These are phyloP conservation scores for Drosophila lutescens DNA, from an alignment of 2,888 invertebrate genomes.

Conservation along the genomic window DNA sequence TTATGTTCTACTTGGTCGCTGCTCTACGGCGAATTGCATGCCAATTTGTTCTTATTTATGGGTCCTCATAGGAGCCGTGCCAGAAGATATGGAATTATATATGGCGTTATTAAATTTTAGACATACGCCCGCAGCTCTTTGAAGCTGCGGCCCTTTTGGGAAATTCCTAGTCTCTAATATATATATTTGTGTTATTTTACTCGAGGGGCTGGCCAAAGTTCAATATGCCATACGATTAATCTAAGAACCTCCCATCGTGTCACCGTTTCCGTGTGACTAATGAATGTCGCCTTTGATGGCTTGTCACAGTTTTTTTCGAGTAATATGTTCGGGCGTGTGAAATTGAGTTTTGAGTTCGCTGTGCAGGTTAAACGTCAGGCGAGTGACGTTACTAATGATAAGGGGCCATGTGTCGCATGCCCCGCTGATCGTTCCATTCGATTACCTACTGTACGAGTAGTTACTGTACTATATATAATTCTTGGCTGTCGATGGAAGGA, in stretches of 20 bases:
- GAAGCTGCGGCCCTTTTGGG: constrained; percentile 23
- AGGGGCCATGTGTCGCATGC: constrained; percentile 54
- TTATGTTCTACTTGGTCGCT: constrained; percentile 68
- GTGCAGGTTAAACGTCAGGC: constrained; percentile 44
- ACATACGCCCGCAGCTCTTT: constrained; percentile 54
- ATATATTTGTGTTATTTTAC: neutral
- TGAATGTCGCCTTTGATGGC: constrained; percentile 64
- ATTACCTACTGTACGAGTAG: constrained; percentile 3
- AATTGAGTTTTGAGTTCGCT: constrained; percentile 43
- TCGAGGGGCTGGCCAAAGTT: constrained; percentile 19
- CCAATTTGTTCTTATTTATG: constrained; percentile 77
- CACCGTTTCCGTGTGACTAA: constrained; percentile 64
- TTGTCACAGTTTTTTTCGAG: constrained; percentile 55
- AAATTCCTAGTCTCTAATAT: neutral
- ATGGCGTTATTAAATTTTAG: constrained; percentile 68
- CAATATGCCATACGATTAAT: constrained; percentile 43
- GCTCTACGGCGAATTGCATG: constrained; percentile 69
- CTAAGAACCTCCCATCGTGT: constrained; percentile 20
- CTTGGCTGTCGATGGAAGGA: neutral
- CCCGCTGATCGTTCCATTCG: constrained; percentile 8
- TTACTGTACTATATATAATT: constrained; percentile 1
- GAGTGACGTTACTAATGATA: constrained; percentile 74
- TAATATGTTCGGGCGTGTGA: constrained; percentile 64
- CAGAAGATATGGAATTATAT: constrained; percentile 12
- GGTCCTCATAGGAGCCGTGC: constrained; percentile 2